Evolutionary conservation across 2,888 invertebrate species (phyloP).

Genomic region (Cyaniris semiargus): DNA sequence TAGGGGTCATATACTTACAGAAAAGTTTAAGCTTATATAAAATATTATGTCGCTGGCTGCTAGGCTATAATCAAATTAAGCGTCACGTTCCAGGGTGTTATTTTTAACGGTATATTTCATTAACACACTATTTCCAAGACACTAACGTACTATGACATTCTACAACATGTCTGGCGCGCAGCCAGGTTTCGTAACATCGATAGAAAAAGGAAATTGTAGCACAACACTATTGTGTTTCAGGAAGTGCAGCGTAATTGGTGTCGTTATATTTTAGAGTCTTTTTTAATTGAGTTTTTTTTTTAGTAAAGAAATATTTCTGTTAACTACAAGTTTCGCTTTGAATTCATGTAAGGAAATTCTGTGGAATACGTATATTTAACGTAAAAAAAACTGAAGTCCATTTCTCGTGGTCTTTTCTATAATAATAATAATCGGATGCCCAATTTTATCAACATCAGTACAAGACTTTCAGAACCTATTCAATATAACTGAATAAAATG

Average conservation of each 20-base stretch:
- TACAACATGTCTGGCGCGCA: constrained; percentile 48
- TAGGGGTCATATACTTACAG: too few relatives aligned
- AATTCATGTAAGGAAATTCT: not conserved
- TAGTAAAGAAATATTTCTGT: too few relatives aligned
- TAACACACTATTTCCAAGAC: constrained; percentile 23
- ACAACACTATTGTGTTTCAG: constrained; percentile 62
- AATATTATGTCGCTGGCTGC: too few relatives aligned
- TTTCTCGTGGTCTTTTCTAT: too few relatives aligned
- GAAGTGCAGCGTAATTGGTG: constrained; percentile 41
- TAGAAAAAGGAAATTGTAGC: constrained; percentile 53
- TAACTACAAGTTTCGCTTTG: not conserved
- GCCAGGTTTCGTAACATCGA: constrained; percentile 62
- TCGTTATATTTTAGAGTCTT: not conserved
- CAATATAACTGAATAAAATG: too few relatives aligned
- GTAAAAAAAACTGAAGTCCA: too few relatives aligned
- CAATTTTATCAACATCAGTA: too few relatives aligned
- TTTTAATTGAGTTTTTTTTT: not conserved
- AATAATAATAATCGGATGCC: too few relatives aligned
- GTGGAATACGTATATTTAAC: too few relatives aligned
- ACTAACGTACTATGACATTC: constrained; percentile 38
- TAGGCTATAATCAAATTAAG: not conserved
- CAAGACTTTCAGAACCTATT: too few relatives aligned
- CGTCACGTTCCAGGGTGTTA: constrained; percentile 6
- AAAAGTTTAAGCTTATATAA: too few relatives aligned
- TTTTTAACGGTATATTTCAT: constrained; percentile 25